Conservation (phyloP, 1,140 invertebrate genomes). For the Periplaneta americana region DNA sequence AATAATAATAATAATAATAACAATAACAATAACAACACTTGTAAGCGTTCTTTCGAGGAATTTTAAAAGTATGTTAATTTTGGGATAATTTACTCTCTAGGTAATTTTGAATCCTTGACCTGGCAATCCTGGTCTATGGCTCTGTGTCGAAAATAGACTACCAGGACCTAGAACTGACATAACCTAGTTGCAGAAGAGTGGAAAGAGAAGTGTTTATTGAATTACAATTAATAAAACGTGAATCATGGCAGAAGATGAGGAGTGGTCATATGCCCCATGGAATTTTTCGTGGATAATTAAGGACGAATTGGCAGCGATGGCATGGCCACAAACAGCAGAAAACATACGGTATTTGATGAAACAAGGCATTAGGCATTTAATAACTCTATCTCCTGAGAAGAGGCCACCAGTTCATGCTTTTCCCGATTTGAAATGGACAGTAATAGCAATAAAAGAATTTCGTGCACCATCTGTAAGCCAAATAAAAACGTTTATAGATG, state of each 20-base stretch:
- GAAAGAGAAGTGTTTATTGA: too few species aligned
- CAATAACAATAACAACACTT: too few species aligned
- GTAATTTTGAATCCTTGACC: too few species aligned
- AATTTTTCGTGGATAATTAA: slow-evolving; percentile 57
- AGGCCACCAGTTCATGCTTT: slow-evolving; percentile 45
- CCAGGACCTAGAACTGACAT: too few species aligned
- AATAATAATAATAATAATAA: too few species aligned
- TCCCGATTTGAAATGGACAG: slow-evolving; percentile 46
- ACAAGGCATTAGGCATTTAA: slow-evolving; percentile 43
- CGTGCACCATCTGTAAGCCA: slow-evolving; percentile 56
- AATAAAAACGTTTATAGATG: slow-evolving; percentile 58
- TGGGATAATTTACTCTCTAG: too few species aligned
- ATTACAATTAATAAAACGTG: too few species aligned
- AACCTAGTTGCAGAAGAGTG: too few species aligned
- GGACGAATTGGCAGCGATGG: slow-evolving; percentile 53
- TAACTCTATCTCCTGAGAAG: slow-evolving; percentile 57
- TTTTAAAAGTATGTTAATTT: too few species aligned
- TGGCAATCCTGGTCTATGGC: too few species aligned
- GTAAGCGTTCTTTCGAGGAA: too few species aligned
- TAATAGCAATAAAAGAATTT: slow-evolving; percentile 59
- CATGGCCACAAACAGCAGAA: slow-evolving; percentile 49
- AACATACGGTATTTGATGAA: slow-evolving; percentile 52
- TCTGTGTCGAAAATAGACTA: too few species aligned
- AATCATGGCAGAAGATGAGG: neutral
- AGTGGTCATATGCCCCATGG: slow-evolving; percentile 35